Percentiles rank a stretch among this genome's conserved stretches.
Conservation (phyloP, 2,888 invertebrate species). For the Liopterus haemorrhoidalis region DNA sequence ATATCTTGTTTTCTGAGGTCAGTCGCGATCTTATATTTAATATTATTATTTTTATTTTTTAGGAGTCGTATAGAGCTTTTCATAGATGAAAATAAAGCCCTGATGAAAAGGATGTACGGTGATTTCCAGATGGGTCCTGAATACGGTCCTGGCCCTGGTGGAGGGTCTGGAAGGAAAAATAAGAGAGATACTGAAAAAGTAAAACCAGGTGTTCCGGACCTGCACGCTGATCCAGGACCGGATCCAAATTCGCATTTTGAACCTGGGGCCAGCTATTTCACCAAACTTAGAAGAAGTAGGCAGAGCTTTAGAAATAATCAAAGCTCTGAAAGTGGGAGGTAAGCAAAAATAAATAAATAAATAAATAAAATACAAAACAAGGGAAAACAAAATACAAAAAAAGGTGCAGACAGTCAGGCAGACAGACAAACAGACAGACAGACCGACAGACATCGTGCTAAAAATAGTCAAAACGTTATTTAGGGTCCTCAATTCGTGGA, state of each 20-base stretch:
- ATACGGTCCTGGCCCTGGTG: slow-evolving; percentile 50
- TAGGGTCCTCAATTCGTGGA: too few species aligned
- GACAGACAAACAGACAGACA: too few species aligned
- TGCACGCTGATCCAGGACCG: slow-evolving; percentile 49
- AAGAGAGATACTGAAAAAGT: slow-evolving; percentile 39
- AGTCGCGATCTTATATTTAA: too few species aligned
- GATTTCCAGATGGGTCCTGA: slow-evolving; percentile 67
- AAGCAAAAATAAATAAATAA: slow-evolving; percentile 23
- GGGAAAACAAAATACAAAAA: too few species aligned
- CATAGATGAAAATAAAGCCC: slow-evolving; percentile 90
- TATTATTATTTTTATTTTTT: slow-evolving; percentile 39
- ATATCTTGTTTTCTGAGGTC: too few species aligned
- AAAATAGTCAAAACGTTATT: too few species aligned
- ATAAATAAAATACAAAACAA: neutral
- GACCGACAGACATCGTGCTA: too few species aligned
- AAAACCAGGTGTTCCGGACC: slow-evolving; percentile 54
- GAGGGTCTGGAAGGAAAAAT: slow-evolving; percentile 44
- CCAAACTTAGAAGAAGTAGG: slow-evolving; percentile 50
- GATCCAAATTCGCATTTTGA: slow-evolving; percentile 41
- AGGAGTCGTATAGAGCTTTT: slow-evolving; percentile 87
- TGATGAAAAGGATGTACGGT: slow-evolving; percentile 91
- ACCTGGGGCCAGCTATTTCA: slow-evolving; percentile 50
- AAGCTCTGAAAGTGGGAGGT: slow-evolving; percentile 52
- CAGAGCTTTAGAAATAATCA: slow-evolving; percentile 50
- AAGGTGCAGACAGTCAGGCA: too few species aligned